Conservation (phyloP, 1,140 invertebrate species). For the Drosophila kohkoa region DNA sequence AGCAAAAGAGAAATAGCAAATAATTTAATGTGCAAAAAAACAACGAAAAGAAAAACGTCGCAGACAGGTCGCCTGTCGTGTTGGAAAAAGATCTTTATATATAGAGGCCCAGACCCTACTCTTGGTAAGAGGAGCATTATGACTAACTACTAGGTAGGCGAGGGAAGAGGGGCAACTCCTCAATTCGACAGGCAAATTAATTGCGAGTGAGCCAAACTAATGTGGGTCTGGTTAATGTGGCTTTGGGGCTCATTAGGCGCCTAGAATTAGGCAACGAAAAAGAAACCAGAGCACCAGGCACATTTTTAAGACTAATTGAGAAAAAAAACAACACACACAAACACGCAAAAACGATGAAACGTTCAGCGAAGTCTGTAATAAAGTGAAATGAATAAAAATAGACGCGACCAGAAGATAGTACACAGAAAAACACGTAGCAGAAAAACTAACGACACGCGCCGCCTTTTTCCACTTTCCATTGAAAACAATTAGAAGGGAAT, state of each 20-base stretch:
- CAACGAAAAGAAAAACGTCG: slow-evolving; percentile 28
- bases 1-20: slow-evolving; percentile 59
- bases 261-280: slow-evolving; percentile 49
- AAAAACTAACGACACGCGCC: slow-evolving; percentile 33
- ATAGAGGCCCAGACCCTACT: not conserved
- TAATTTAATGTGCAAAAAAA: slow-evolving; percentile 60
- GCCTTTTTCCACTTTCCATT: slow-evolving; percentile 9
- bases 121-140: slow-evolving; percentile 36
- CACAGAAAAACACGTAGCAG: not conserved
- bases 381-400: slow-evolving; percentile 17
- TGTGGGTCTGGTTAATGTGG: slow-evolving; percentile 57
- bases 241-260: slow-evolving; percentile 66
- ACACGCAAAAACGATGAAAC: not conserved
- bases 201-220: slow-evolving; percentile 69
- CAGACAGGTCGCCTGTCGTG: slow-evolving; percentile 44
- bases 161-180: not conserved
- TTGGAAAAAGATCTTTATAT: not conserved
- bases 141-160: not conserved
- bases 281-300: slow-evolving; percentile 18
- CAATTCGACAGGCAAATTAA: slow-evolving; percentile 60
- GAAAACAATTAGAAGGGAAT: slow-evolving; percentile 38
- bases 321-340: not conserved
- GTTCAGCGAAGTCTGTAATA: slow-evolving; percentile 3
- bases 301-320: slow-evolving; percentile 43
- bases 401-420: not conserved